Percentiles rank a stretch among this genome's conserved stretches.
Conservation (phyloP, 2,888 invertebrate species). For the Volucella zonaria region DNA sequence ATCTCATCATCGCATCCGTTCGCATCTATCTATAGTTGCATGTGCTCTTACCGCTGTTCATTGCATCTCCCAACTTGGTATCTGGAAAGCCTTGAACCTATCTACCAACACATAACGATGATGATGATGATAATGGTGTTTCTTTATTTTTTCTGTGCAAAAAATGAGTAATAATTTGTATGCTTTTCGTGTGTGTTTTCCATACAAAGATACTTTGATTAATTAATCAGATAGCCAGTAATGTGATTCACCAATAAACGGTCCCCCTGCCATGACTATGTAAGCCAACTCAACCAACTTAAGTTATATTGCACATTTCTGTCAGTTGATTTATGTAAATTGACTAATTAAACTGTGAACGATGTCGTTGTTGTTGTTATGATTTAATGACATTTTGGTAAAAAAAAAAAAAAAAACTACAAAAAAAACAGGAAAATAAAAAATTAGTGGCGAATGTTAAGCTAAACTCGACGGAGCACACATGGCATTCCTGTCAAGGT, state of each 20-base stretch:
- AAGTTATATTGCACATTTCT: constrained; percentile 62
- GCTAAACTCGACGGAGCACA: constrained; percentile 16
- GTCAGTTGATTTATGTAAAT: constrained; percentile 69
- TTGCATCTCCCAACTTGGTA: constrained; percentile 13
- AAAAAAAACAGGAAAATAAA: no score
- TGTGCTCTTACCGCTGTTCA: constrained; percentile 3
- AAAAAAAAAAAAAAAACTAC: not conserved
- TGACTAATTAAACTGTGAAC: constrained; percentile 58
- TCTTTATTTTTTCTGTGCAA: constrained; percentile 37
- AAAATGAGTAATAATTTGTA: constrained; percentile 46
- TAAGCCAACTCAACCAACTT: not conserved
- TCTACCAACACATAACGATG: not conserved
- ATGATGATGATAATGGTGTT: constrained; percentile 8
- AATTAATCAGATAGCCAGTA: constrained; percentile 59
- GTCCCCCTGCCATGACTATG: not conserved
- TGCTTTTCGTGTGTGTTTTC: constrained; percentile 23
- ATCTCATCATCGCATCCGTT: constrained; percentile 36
- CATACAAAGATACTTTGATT: constrained; percentile 44
- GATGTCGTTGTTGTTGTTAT: constrained; percentile 15
- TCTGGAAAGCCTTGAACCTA: constrained; percentile 67
- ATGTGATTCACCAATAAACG: constrained; percentile 56
- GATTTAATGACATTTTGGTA: constrained; percentile 7
- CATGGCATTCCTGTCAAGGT: constrained; percentile 69
- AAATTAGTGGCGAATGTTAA: constrained; percentile 33
- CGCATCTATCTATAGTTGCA: not conserved